Evolutionary conservation across 2,888 invertebrate genomes (phyloP).

Genomic region (Rotaria macrura): DNA sequence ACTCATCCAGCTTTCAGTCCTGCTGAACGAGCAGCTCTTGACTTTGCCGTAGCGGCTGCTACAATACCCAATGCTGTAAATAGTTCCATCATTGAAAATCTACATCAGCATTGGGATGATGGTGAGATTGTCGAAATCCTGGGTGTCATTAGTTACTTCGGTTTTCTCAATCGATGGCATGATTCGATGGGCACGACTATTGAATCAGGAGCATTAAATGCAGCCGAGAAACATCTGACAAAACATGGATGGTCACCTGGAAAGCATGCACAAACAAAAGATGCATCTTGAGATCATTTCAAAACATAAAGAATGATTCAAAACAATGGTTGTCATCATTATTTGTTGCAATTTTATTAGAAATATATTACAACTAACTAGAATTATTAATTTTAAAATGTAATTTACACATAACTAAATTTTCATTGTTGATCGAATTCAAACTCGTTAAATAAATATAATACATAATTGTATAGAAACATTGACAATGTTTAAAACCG

Average conservation of each 20-base stretch:
- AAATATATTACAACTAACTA: too few species aligned
- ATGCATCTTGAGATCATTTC: not conserved
- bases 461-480: too few species aligned
- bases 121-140: not conserved
- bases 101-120: not conserved
- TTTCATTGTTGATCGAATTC: too few species aligned
- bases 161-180: not conserved
- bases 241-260: not conserved
- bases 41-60: not conserved
- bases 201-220: not conserved
- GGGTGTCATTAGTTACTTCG: not conserved
- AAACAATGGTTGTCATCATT: not conserved
- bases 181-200: not conserved
- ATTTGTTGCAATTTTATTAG: too few species aligned
- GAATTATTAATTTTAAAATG: too few species aligned
- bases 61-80: not conserved
- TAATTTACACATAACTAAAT: too few species aligned
- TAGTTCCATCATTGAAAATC: not conserved
- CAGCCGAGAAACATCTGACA: not conserved
- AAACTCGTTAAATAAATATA: too few species aligned
- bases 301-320: not conserved
- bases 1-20: not conserved
- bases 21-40: not conserved
- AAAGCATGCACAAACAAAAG: not conserved
- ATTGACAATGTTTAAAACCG: too few species aligned